These are phyloP conservation scores for Ceramica pisi DNA, from an alignment of 2,888 invertebrate genomes.

Conservation along the genomic window DNA sequence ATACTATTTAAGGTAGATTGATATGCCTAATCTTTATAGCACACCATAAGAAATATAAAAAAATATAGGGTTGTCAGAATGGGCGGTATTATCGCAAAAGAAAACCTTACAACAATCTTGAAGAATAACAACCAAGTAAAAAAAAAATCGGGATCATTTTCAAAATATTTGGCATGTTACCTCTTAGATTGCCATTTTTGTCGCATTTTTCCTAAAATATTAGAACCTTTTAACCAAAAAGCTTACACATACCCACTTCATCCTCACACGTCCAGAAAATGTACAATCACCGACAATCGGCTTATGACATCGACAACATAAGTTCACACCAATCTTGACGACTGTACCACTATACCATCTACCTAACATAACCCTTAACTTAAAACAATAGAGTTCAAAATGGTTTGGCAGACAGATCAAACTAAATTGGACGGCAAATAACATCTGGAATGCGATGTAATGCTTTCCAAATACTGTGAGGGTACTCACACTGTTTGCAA, in stretches of 20 bases:
- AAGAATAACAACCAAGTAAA: too few species aligned
- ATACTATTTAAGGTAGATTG: too few species aligned
- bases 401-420: slow-evolving; percentile 23
- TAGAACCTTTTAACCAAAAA: not conserved
- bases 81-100: too few species aligned
- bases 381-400: not conserved
- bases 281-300: slow-evolving; percentile 77
- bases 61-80: too few species aligned
- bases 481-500: slow-evolving; percentile 56
- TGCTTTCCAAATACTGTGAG: slow-evolving; percentile 78
- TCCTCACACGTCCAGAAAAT: slow-evolving; percentile 58
- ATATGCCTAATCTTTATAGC: too few species aligned
- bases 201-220: not conserved
- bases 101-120: too few species aligned
- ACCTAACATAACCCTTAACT: not conserved
- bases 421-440: slow-evolving; percentile 56
- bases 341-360: not conserved
- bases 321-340: slow-evolving; percentile 72
- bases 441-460: slow-evolving; percentile 83
- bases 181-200: not conserved
- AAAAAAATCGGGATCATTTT: not conserved
- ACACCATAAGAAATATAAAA: too few species aligned
- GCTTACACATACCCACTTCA: slow-evolving; percentile 38
- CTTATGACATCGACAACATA: slow-evolving; percentile 82
- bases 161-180: not conserved